Conservation (phyloP, 2,113 vertebrate genomes). For the Elgaria multicarinata region DNA sequence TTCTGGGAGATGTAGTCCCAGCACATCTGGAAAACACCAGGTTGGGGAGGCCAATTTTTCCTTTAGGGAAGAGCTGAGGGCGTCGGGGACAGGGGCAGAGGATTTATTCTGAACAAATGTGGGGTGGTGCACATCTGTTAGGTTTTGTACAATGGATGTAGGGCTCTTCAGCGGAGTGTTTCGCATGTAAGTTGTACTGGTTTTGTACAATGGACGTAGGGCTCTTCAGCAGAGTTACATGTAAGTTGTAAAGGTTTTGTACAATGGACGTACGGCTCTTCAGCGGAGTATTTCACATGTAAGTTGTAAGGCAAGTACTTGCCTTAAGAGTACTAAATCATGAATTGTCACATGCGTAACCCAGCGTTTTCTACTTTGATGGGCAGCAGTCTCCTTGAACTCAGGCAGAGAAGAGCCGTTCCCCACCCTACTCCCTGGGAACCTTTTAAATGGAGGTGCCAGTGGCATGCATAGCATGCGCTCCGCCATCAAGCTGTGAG, state of each 20-base stretch:
- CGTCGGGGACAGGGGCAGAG: no score
- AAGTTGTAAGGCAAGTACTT: not conserved
- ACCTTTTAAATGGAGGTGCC: not conserved
- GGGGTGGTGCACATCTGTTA: no score
- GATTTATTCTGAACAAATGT: no score
- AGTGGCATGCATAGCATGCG: not conserved
- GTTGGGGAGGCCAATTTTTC: not conserved
- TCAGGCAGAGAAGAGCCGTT: not conserved
- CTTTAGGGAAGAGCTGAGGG: not conserved
- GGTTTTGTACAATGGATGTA: not conserved
- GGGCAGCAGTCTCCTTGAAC: not conserved
- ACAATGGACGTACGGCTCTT: not conserved
- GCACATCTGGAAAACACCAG: not conserved
- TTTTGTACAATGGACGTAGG: not conserved
- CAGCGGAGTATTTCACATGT: not conserved
- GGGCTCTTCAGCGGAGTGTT: not conserved
- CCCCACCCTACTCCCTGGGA: not conserved
- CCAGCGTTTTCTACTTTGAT: not conserved
- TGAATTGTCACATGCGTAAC: not conserved
- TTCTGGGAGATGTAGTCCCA: no score
- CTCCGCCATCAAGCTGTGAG: no score
- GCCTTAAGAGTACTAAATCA: not conserved
- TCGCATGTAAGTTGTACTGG: not conserved
- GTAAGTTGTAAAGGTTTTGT: no score
- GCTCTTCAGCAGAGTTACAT: not conserved